These are phyloP conservation scores for Leucoptera coffeella DNA, from an alignment of 2,888 invertebrate species.

Conservation along the genomic window DNA sequence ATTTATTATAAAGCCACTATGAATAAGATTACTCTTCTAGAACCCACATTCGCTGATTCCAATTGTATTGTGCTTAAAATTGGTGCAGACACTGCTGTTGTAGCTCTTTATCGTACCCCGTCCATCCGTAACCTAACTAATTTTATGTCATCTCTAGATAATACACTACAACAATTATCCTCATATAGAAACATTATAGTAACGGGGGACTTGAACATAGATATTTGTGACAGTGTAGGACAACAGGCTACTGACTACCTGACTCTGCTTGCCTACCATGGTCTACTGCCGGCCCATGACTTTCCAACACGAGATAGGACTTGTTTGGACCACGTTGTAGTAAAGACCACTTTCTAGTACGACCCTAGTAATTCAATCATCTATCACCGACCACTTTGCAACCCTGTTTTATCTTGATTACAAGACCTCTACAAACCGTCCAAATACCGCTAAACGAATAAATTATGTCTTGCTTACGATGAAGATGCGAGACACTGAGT, in stretches of 20 bases:
- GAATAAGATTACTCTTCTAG: background rate
- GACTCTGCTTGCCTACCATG: background rate
- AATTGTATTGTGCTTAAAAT: conserved; percentile 1
- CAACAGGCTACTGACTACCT: background rate
- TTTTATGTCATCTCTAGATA: conserved; percentile 1
- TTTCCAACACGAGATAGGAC: conserved; percentile 1
- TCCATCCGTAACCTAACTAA: background rate
- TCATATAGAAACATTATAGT: background rate
- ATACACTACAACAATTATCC: background rate
- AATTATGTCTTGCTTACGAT: background rate
- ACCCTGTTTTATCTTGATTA: background rate
- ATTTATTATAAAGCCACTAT: conserved; percentile 1
- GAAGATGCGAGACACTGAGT: background rate
- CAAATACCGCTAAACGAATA: background rate
- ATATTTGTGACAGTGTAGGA: background rate
- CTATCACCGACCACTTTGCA: conserved; percentile 2
- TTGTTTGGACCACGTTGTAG: conserved; percentile 2
- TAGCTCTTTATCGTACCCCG: conserved; percentile 2
- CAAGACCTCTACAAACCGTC: background rate
- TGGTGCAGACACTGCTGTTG: background rate
- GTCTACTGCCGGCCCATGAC: conserved; percentile 1
- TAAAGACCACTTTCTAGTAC: background rate
- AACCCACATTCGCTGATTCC: background rate
- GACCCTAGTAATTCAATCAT: background rate
- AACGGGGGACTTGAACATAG: conserved; percentile 2